Evolutionary conservation across 1,140 invertebrate genomes (phyloP), one percentile per base, ranked within the genome.

Genomic region (Campoletis sonorensis): DNA sequence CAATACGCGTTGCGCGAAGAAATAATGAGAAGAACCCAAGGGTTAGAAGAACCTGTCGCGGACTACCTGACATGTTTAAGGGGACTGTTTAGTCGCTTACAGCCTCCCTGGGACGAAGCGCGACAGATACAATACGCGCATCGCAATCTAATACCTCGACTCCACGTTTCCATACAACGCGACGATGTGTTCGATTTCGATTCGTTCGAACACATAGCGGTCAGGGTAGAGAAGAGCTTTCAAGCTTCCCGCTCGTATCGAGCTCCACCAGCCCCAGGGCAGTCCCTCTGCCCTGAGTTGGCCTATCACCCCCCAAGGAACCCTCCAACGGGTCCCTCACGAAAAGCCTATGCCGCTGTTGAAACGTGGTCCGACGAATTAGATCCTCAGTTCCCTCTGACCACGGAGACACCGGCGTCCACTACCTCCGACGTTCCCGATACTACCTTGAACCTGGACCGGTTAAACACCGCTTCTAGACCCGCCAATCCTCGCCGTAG

Each of bases 11-110:
- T 84, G 0, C 76, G 81, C 1, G n/a, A 73, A 11, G 81, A 84
- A 68, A 76, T 84, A 4, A 18, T 71, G 45, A 67, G 80, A 0
- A 67, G 84, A 5, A 85, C 82, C 0, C 84, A 80, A 68, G 80
- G 84, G 0, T 58, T 81, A 45, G n/a, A 72, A 0, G 82, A 85
- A 33, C 68, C 77, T 0, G 80, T 84, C 1, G 81, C 83, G 0
- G 81, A 84, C 79, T 84, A 72, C 26, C 67, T 84, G 1, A 85
- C 84, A 0, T 83, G 80, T 30, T 16, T 83, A 0, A 80, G 82
- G 10, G 75, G 76, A 1, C 21, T 82, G 18, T 75, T 85, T 23
- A 68, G 45, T 10, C 81, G 84, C 0, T 18, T 78, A 1, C 27
- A 21, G 8, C 80, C 80, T 4, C 77, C 26, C 3, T 85, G 84